A percentile compares a stretch with the other conserved stretches of the same genome.
Conservation (phyloP, 2,888 invertebrate species). For the Crocallis elinguaria region DNA sequence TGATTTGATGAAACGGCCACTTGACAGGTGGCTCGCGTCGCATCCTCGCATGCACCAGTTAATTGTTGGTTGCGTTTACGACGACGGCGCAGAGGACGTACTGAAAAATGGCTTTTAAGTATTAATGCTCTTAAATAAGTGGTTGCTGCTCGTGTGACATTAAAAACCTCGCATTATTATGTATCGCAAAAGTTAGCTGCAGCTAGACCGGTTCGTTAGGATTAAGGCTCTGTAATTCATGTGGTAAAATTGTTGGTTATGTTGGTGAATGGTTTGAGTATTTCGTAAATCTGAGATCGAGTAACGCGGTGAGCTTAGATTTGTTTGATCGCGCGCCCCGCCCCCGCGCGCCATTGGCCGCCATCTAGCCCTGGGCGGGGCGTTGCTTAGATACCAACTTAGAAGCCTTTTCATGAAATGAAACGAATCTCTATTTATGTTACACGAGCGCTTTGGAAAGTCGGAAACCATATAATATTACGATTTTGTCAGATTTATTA, state of each 20-base stretch:
- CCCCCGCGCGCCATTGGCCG: constrained; percentile 75
- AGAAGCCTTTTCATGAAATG: constrained; percentile 65
- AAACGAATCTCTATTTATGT: constrained; percentile 44
- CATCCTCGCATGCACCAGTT: constrained; percentile 68
- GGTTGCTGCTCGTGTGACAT: constrained; percentile 69
- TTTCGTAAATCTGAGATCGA: constrained; percentile 28
- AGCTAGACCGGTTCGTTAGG: constrained; percentile 49
- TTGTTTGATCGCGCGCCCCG: constrained; percentile 67
- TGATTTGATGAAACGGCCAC: constrained; percentile 82
- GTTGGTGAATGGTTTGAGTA: constrained; percentile 24
- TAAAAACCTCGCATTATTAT: constrained; percentile 62
- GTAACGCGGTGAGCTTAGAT: constrained; percentile 60
- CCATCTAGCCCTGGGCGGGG: constrained; percentile 73
- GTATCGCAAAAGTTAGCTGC: constrained; percentile 54
- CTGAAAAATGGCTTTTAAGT: constrained; percentile 78
- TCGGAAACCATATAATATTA: constrained; percentile 14
- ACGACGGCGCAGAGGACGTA: constrained; percentile 62
- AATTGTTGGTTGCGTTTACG: constrained; percentile 74
- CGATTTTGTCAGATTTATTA: constrained; percentile 5
- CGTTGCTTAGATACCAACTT: constrained; percentile 76
- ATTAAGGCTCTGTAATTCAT: constrained; percentile 24
- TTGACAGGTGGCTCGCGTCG: constrained; percentile 82
- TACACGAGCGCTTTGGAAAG: constrained; percentile 6
- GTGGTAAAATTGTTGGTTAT: constrained; percentile 19
- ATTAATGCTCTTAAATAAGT: constrained; percentile 80